Evolutionary conservation across 1,140 invertebrate genomes (phyloP).

Genomic region (Anastrepha obliqua): DNA sequence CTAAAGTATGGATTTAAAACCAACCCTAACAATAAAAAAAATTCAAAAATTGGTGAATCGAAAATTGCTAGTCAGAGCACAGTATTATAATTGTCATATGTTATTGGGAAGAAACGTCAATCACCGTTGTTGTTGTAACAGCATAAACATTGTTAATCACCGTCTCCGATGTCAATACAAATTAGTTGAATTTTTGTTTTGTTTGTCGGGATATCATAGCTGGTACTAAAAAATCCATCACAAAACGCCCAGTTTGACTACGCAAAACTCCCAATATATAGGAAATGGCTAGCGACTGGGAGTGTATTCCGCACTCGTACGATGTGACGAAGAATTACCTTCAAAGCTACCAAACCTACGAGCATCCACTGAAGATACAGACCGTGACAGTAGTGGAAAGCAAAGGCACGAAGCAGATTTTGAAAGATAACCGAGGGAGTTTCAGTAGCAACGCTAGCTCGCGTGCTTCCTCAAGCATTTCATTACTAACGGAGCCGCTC

Average conservation of each 20-base stretch:
- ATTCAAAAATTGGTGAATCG: too few relatives aligned
- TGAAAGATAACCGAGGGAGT: not conserved
- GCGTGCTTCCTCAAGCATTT: conserved; percentile 54
- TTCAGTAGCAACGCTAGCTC: conserved; percentile 53
- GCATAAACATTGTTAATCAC: too few relatives aligned
- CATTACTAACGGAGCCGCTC: conserved; percentile 51
- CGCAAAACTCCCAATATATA: not conserved
- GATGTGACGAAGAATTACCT: conserved; percentile 55
- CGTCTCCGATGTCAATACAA: too few relatives aligned
- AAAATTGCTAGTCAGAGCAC: too few relatives aligned
- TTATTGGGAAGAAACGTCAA: too few relatives aligned
- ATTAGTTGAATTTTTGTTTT: too few relatives aligned
- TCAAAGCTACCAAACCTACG: conserved; percentile 49
- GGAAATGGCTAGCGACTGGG: conserved; percentile 21
- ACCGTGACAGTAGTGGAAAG: conserved; percentile 55
- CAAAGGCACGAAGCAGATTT: conserved; percentile 29
- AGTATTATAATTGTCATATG: too few relatives aligned
- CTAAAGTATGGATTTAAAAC: too few relatives aligned
- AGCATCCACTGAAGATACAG: conserved; percentile 55
- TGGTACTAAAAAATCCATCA: too few relatives aligned
- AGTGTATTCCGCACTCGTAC: conserved; percentile 54
- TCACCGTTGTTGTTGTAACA: too few relatives aligned
- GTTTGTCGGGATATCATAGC: too few relatives aligned
- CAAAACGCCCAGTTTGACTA: not conserved
- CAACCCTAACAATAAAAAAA: too few relatives aligned